Evolutionary conservation across 2,113 vertebrate genomes (phyloP), one percentile per base, ranked within the genome.

Genomic region (Perognathus longimembris): DNA sequence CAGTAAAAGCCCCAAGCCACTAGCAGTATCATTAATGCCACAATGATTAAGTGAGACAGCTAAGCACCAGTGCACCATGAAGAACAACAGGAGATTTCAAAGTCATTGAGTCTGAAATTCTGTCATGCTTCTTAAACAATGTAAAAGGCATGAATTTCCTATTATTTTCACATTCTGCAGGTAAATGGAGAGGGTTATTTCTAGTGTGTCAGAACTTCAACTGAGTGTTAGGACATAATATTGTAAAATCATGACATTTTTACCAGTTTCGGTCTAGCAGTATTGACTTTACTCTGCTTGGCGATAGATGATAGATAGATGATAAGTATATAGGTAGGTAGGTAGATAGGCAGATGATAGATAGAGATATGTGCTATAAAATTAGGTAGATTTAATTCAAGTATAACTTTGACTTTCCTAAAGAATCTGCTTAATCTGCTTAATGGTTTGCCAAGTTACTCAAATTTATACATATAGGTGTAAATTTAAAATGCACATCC

Each of bases 71-170:
- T 91, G 86, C 74, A 91, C 89, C 94, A 87, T 14, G 7, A 92
- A 96, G 89, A 97, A 92, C 24, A 97, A 69, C 61, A 63, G 75
- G 88, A 95, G 82, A 85, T 97, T 95, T 96, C 91, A 97, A 97
- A 95, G 94, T 96, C 95, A 94, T 75, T 30, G 96, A 96, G 40
- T 83, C 73, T 71, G 90, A 96, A 95, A 61, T 63, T 45, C 59
- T 34, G 77, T 14, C n/a, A 69, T 88, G 90, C 50, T 96, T 95
- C 73, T 85, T 87, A 88, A 59, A 89, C 7, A 77, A 90, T 50
- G 61, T 67, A 92, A 92, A 96, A 90, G 45, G 64, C 1, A 85
- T 38, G 38, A 86, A 17, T 11, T 75, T 92, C 67, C 83, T 89
- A 89, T 79, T 82, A 92, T 77, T 89, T 90, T 67, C 63, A 93